Conservation (phyloP, 2,797 vertebrate genomes). For the Syngnathus rostellatus region DNA sequence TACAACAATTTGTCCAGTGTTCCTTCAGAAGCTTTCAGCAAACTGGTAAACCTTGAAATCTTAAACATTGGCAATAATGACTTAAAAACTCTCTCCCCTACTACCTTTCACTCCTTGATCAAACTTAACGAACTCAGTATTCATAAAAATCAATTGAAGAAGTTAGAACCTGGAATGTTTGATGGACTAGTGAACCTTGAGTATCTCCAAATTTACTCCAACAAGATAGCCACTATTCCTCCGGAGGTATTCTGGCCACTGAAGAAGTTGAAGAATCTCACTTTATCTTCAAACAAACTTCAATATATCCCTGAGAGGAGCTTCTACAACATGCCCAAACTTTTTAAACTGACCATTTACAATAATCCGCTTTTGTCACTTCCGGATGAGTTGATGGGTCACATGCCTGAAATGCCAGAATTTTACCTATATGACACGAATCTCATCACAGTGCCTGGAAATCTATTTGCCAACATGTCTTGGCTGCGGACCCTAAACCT, state of each 20-base stretch:
- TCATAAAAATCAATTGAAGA: slow-evolving; percentile 68
- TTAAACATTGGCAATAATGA: slow-evolving; percentile 76
- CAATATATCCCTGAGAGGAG: slow-evolving; percentile 64
- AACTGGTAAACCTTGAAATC: slow-evolving; percentile 60
- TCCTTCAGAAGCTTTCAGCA: slow-evolving; percentile 55
- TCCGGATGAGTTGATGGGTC: slow-evolving; percentile 76
- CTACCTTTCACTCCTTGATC: slow-evolving; percentile 63
- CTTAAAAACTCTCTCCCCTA: slow-evolving; percentile 64
- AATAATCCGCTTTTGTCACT: slow-evolving; percentile 75
- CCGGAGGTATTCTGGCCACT: slow-evolving; percentile 71
- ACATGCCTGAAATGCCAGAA: slow-evolving; percentile 68
- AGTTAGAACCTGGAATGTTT: slow-evolving; percentile 66
- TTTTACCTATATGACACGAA: slow-evolving; percentile 76
- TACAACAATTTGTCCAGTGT: slow-evolving; percentile 66
- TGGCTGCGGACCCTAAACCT: slow-evolving; percentile 67
- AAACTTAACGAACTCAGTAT: slow-evolving; percentile 65
- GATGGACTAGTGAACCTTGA: slow-evolving; percentile 62
- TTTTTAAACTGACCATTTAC: slow-evolving; percentile 71
- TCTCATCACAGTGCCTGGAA: slow-evolving; percentile 75
- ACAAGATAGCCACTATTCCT: slow-evolving; percentile 66
- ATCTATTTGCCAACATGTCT: slow-evolving; percentile 80
- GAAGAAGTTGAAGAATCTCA: slow-evolving; percentile 62
- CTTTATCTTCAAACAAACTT: slow-evolving; percentile 72
- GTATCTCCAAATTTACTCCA: slow-evolving; percentile 68
- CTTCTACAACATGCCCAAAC: slow-evolving; percentile 70